These are phyloP conservation scores for Hormiphora californensis DNA, from an alignment of 37 sponge, comb jelly and placozoan species.

Conservation along the genomic window DNA sequence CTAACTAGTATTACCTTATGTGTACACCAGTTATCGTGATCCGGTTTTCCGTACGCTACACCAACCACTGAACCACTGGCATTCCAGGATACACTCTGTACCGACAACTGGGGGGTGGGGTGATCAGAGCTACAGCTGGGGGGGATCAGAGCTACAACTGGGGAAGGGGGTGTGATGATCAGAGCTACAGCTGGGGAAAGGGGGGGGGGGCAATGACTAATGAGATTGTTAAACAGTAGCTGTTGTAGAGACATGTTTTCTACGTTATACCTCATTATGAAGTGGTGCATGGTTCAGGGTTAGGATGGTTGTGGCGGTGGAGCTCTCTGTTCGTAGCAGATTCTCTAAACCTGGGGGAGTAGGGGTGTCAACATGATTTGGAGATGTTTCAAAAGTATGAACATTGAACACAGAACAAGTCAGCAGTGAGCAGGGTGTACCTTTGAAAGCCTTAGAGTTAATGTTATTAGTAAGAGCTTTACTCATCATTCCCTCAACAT, in stretches of 20 bases:
- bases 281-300: conserved; percentile 11
- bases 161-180: too few relatives aligned
- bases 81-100: neutral
- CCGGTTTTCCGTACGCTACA: conserved; percentile 34
- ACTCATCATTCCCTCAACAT: neutral
- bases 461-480: neutral
- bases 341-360: neutral
- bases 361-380: neutral
- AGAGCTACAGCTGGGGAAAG: too few relatives aligned
- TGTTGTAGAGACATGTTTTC: too few relatives aligned
- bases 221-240: too few relatives aligned
- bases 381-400: neutral
- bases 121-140: too few relatives aligned
- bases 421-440: too few relatives aligned
- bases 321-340: neutral
- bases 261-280: too few relatives aligned
- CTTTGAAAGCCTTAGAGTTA: conserved; percentile 6
- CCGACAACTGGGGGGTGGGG: conserved; percentile 5
- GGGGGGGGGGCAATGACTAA: too few relatives aligned
- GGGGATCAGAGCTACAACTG: too few relatives aligned
- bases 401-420: too few relatives aligned
- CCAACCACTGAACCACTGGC: conserved; percentile 35
- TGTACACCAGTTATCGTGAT: conserved; percentile 49
- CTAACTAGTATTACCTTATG: conserved; percentile 29
- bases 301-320: neutral